Percentiles rank a stretch among this genome's conserved stretches.
phyloP scores from a whole-genome alignment of 2,888 invertebrate genomes.

The Bellardia pandia region DNA sequence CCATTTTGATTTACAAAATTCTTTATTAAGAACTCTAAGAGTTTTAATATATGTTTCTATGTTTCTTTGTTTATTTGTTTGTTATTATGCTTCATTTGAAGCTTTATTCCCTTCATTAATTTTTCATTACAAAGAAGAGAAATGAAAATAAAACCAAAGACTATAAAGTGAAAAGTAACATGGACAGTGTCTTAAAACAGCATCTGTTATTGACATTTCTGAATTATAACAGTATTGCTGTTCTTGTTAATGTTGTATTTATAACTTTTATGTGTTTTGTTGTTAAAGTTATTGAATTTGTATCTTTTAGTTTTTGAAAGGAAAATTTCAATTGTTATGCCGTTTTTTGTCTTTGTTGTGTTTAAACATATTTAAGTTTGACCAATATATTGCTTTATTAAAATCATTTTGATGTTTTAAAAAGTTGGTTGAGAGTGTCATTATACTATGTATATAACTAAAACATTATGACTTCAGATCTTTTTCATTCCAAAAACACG shows the following conservation, averaged over 20 bases:
- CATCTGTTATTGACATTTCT: slow-evolving; percentile 41
- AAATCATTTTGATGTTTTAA: too few species aligned
- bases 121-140: neutral
- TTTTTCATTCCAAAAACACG: too few species aligned
- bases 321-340: too few species aligned
- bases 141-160: neutral
- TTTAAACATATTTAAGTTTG: too few species aligned
- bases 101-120: neutral
- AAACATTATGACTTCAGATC: too few species aligned
- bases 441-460: too few species aligned
- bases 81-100: slow-evolving; percentile 32
- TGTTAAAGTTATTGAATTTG: neutral
- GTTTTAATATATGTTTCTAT: neutral
- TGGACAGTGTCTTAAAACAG: slow-evolving; percentile 18
- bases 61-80: neutral
- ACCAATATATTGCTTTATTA: too few species aligned
- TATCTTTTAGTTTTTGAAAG: too few species aligned
- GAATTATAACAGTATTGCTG: neutral
- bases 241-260: slow-evolving; percentile 12
- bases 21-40: too few species aligned
- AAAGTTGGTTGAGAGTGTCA: too few species aligned
- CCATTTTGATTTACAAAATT: neutral
- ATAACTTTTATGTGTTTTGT: neutral
- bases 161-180: neutral
- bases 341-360: too few species aligned